Evolutionary conservation across 2,113 vertebrate genomes (phyloP).

Genomic region (Anoura caudifer): DNA sequence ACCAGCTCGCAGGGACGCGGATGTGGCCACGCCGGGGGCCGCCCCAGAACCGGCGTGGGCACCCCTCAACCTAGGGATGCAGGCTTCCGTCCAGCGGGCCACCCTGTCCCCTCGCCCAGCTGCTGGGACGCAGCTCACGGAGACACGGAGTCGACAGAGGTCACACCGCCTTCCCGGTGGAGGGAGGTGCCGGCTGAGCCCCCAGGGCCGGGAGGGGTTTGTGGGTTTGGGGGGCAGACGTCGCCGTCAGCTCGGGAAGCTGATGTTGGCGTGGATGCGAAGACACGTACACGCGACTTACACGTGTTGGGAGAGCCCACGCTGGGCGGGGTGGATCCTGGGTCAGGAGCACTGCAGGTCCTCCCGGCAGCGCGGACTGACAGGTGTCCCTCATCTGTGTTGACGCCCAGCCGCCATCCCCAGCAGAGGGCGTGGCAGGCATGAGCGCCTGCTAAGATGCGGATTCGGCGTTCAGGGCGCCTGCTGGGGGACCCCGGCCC

Average conservation of each 20-base stretch:
- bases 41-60: rapidly evolving
- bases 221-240: neutral
- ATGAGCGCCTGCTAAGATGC: rapidly evolving
- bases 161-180: neutral
- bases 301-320: rapidly evolving
- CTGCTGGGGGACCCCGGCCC: neutral
- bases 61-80: neutral
- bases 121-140: neutral
- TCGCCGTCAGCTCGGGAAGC: neutral
- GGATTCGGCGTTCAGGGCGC: too few relatives aligned
- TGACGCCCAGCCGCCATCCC: too few relatives aligned
- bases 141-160: neutral
- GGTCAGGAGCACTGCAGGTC: too few relatives aligned
- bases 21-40: neutral
- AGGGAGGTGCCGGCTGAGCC: neutral
- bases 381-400: too few relatives aligned
- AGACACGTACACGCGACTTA: rapidly evolving
- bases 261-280: rapidly evolving
- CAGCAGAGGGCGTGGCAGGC: rapidly evolving
- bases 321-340: neutral
- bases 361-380: neutral
- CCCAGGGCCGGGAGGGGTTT: neutral
- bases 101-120: neutral
- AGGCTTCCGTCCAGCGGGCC: too few relatives aligned
- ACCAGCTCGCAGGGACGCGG: neutral